A percentile compares a stretch with the other conserved stretches of the same genome.
Conservation (phyloP, 2,888 invertebrate species). For the Agrochola lychnidis region DNA sequence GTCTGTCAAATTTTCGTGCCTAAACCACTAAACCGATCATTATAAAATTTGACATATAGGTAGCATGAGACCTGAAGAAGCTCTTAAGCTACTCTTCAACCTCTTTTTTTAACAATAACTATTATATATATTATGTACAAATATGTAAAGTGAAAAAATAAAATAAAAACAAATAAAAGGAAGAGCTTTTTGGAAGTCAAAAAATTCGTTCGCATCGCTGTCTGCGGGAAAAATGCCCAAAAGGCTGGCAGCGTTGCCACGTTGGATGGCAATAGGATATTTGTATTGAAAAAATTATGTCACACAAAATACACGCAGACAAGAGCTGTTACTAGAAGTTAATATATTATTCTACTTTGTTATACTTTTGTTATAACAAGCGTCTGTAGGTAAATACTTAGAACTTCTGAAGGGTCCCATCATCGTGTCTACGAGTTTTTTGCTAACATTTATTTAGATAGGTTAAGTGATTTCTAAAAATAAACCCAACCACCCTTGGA, state of each 20-base stretch:
- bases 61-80: not conserved
- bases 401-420: not conserved
- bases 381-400: not conserved
- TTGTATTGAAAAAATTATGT: too few relatives aligned
- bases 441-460: not conserved
- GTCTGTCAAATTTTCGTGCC: not conserved
- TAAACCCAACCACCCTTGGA: not conserved
- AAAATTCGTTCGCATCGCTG: too few relatives aligned
- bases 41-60: too few relatives aligned
- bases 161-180: too few relatives aligned
- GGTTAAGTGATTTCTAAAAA: not conserved
- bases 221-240: too few relatives aligned
- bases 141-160: too few relatives aligned
- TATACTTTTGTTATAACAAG: not conserved
- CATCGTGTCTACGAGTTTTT: not conserved
- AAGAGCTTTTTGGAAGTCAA: too few relatives aligned
- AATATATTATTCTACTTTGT: not conserved
- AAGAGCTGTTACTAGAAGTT: not conserved
- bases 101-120: too few relatives aligned
- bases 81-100: not conserved
- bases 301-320: not conserved
- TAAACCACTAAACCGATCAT: not conserved
- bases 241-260: too few relatives aligned
- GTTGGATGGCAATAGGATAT: too few relatives aligned
- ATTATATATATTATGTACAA: too few relatives aligned